phyloP scores from a whole-genome alignment of 92 coral and sea anemone genomes.

The Plumapathes pennacea region DNA sequence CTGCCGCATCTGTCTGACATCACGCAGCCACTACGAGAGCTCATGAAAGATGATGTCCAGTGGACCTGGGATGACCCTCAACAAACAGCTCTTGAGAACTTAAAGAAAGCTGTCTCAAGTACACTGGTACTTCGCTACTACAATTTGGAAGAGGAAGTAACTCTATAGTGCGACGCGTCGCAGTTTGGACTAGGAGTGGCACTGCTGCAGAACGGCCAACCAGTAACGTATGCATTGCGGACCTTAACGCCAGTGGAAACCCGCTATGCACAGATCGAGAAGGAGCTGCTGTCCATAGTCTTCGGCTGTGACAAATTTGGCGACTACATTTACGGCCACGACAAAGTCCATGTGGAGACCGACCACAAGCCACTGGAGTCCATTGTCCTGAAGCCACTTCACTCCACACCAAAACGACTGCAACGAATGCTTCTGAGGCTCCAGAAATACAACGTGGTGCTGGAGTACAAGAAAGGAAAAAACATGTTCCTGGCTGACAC shows the following conservation, averaged over 20 bases:
- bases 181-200: slow-evolving; percentile 1
- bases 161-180: slow-evolving; percentile 2
- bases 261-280: slow-evolving; percentile 5
- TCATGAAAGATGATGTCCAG: slow-evolving; percentile 1
- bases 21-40: slow-evolving; percentile 2
- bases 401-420: slow-evolving; percentile 1
- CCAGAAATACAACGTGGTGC: slow-evolving; percentile 7
- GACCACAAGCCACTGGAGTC: slow-evolving; percentile 2
- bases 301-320: slow-evolving; percentile 3
- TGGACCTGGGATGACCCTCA: slow-evolving; percentile 5
- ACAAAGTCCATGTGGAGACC: slow-evolving; percentile 7
- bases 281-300: slow-evolving; percentile 1
- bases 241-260: slow-evolving; percentile 1
- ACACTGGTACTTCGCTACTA: background rate
- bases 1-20: slow-evolving; percentile 1
- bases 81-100: slow-evolving; percentile 1
- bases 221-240: slow-evolving; percentile 3
- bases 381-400: background rate
- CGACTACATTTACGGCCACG: slow-evolving; percentile 2
- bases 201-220: slow-evolving; percentile 3
- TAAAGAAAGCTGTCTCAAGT: slow-evolving; percentile 5
- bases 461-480: slow-evolving; percentile 1
- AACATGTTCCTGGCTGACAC: background rate
- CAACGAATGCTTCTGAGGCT: slow-evolving; percentile 3
- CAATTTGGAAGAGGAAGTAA: slow-evolving; percentile 3